A percentile compares a stretch with the other conserved stretches of the same genome.
Conservation (phyloP, 92 coral and sea anemone species). For the Umimayanthus kanabou region DNA sequence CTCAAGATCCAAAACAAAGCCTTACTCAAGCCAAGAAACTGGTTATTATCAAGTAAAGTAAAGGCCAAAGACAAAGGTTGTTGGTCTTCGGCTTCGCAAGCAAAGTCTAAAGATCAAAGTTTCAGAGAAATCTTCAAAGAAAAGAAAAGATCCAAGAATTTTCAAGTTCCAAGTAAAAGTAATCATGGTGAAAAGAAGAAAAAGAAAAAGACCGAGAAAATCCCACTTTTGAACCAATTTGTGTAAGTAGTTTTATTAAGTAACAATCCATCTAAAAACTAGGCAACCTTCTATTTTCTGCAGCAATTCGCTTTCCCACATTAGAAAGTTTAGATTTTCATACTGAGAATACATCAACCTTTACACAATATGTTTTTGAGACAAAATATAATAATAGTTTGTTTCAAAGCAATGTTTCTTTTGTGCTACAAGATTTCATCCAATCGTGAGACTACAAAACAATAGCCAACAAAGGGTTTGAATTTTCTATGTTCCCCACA, state of each 20-base stretch:
- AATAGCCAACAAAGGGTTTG: too few relatives aligned
- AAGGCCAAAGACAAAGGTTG: constrained; percentile 37
- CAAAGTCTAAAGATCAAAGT: constrained; percentile 43
- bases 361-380: too few relatives aligned
- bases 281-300: too few relatives aligned
- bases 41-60: constrained; percentile 31
- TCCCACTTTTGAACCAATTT: background rate
- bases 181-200: constrained; percentile 12
- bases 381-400: too few relatives aligned
- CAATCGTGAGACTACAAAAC: too few relatives aligned
- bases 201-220: background rate
- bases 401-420: too few relatives aligned
- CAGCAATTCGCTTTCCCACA: too few relatives aligned
- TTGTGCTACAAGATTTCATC: too few relatives aligned
- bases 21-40: constrained; percentile 40
- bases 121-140: constrained; percentile 37
- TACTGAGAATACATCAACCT: too few relatives aligned
- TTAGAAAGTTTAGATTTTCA: too few relatives aligned
- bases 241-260: constrained; percentile 4
- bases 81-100: constrained; percentile 30
- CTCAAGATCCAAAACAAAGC: constrained; percentile 43
- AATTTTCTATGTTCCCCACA: too few relatives aligned
- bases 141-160: constrained; percentile 37
- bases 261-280: too few relatives aligned
- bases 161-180: constrained; percentile 45